phyloP scores from a whole-genome alignment of 2,113 vertebrate species.

The Stegastes partitus region DNA sequence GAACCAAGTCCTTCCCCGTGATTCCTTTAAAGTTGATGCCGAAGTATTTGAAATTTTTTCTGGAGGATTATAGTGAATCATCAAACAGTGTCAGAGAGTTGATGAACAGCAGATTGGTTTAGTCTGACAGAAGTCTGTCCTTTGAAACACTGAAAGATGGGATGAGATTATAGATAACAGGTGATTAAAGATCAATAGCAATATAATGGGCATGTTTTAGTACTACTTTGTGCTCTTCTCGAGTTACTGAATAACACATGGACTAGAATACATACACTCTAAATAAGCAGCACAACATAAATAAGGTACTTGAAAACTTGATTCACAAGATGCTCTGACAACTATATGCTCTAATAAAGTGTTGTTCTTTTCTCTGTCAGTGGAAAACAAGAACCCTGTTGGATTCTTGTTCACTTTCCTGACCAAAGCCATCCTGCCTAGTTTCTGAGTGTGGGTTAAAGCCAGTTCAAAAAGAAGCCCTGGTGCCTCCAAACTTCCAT shows the following conservation, averaged over 20 bases:
- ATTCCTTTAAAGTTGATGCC: slow-evolving; percentile 7
- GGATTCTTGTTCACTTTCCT: not conserved
- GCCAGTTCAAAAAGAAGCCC: not conserved
- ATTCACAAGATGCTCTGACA: not conserved
- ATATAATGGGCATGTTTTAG: no score
- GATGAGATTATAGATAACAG: no score
- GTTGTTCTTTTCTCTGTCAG: not conserved
- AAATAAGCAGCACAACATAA: not conserved
- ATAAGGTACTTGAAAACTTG: not conserved
- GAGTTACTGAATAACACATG: not conserved
- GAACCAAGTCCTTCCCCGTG: not conserved
- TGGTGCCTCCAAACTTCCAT: not conserved
- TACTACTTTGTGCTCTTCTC: not conserved
- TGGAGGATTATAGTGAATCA: slow-evolving; percentile 1
- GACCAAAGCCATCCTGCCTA: not conserved
- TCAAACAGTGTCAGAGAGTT: no score
- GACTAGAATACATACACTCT: not conserved
- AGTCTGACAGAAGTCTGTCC: no score
- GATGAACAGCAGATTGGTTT: no score
- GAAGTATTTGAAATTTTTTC: not conserved
- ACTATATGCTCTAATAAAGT: not conserved
- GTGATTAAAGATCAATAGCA: no score
- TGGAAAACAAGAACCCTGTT: not conserved
- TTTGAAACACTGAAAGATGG: no score
- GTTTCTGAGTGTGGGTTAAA: not conserved